Base-by-base conservation (phyloP, 2,888 invertebrate genomes). In the Tiliacea citrago region DNA sequence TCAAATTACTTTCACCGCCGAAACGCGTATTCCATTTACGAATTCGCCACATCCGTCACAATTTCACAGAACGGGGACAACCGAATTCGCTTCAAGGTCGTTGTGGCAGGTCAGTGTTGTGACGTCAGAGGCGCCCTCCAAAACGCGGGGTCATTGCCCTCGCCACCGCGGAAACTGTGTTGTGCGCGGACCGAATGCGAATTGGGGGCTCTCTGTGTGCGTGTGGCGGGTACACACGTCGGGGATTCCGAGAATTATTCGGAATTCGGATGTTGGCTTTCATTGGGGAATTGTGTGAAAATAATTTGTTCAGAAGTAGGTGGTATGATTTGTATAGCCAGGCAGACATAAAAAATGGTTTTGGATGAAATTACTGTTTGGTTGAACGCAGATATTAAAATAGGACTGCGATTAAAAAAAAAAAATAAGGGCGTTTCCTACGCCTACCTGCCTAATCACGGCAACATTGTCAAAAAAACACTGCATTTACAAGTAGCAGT, bases 61-160 rank as follows among this genome's bases (percentile, higher is more conserved):
- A 91, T 68, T 73, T 79, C 79, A 51, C 77, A 42, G 62, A 90
- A 88, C 90, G 92, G 88, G 89, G 86, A 89, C 90, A 91, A 90
- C 93, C 90, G 93, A 93, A 89, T 89, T 91, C 90, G 88, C 84
- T 93, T 92, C 96, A 96, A 96, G 96, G 96, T 95, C 95, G 90
- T 90, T 86, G 95, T 88, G 95, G 96, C 93, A 96, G 96, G 96
- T 95, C 95, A 93, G 94, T 89, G 89, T 81, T 88, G 93, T 96
- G 96, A 96, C 96, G 96, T 96, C 95, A 96, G 87, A 86, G 91
- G 91, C 94, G 95, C 95, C 96, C 96, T 94, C 95, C 95, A 95
- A 96, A 96, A 93, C 93, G 87, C 72, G 90, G 93, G 96, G 94
- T 95, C 92, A 89, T 88, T 90, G 95, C 91, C 94, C 96, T 93